Conservation (phyloP, 2,888 invertebrate species). For the Polietes domitor region DNA sequence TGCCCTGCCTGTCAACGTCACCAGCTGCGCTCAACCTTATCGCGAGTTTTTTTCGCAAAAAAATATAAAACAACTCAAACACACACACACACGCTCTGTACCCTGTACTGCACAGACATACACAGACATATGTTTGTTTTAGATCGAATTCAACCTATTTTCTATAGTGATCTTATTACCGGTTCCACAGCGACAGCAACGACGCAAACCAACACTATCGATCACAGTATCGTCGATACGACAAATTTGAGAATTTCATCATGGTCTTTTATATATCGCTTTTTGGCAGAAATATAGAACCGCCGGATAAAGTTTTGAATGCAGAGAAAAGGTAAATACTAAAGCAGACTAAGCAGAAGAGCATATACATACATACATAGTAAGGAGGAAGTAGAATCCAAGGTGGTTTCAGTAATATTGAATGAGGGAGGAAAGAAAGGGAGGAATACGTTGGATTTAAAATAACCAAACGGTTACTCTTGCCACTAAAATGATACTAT, state of each 20-base stretch:
- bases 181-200: constrained; percentile 20
- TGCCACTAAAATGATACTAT: too few relatives aligned
- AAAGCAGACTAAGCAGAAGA: too few relatives aligned
- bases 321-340: constrained; percentile 75
- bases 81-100: background rate
- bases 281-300: constrained; percentile 76
- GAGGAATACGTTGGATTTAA: too few relatives aligned
- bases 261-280: constrained; percentile 80
- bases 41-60: constrained; percentile 11
- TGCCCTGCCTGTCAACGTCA: background rate
- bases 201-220: constrained; percentile 17
- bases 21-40: background rate
- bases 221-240: constrained; percentile 29
- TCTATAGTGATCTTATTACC: constrained; percentile 27
- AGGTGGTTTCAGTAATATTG: too few relatives aligned
- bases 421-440: too few relatives aligned
- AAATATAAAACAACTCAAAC: background rate
- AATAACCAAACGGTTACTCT: too few relatives aligned
- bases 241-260: constrained; percentile 26
- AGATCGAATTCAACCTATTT: constrained; percentile 37
- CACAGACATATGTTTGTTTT: background rate
- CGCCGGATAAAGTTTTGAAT: constrained; percentile 78
- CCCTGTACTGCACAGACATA: constrained; percentile 20
- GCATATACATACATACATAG: too few relatives aligned
- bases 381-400: too few relatives aligned